A percentile compares a stretch with the other conserved stretches of the same genome.
phyloP scores from a whole-genome alignment of 2,888 invertebrate genomes.

The Dinocampus coccinellae region DNA sequence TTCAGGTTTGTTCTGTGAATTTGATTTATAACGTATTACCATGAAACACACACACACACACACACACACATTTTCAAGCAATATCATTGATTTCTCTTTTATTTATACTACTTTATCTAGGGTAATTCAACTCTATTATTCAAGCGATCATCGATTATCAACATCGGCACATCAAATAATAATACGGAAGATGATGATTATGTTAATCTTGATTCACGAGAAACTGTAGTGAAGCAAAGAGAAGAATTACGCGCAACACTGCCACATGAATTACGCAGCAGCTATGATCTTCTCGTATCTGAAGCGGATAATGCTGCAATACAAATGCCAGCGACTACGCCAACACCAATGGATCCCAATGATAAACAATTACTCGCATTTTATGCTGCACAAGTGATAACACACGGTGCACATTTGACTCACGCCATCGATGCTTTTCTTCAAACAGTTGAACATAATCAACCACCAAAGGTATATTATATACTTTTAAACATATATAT shows the following conservation, averaged over 20 bases:
- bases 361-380: constrained; percentile 88
- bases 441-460: constrained; percentile 90
- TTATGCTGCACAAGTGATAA: constrained; percentile 88
- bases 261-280: constrained; percentile 80
- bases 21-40: neutral
- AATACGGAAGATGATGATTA: constrained; percentile 93
- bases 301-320: constrained; percentile 78
- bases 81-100: constrained; percentile 1
- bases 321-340: constrained; percentile 64
- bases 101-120: constrained; percentile 62
- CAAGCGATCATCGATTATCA: constrained; percentile 73
- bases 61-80: neutral
- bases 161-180: constrained; percentile 65
- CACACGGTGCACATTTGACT: constrained; percentile 86
- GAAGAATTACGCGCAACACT: constrained; percentile 81
- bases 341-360: constrained; percentile 76
- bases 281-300: constrained; percentile 81
- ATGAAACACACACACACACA: neutral
- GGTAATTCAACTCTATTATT: constrained; percentile 85
- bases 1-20: constrained; percentile 71
- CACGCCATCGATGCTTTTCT: constrained; percentile 94
- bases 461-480: constrained; percentile 83
- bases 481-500: too few species aligned
- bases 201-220: constrained; percentile 85
- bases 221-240: constrained; percentile 78